Base-by-base conservation (phyloP, 2,888 invertebrate genomes). In the Diaperis boleti region DNA sequence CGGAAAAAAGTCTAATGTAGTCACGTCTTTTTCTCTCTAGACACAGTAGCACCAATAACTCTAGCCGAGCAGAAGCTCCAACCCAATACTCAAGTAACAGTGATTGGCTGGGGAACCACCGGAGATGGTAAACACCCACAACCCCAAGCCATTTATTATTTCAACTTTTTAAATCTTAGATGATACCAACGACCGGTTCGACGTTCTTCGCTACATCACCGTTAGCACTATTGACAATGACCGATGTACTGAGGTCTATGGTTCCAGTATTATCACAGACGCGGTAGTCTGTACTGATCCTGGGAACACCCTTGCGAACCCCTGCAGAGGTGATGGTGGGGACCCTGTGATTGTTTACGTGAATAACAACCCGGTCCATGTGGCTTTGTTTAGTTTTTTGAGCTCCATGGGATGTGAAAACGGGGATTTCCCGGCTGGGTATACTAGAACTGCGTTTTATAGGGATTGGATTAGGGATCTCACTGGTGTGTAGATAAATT, bases 391-490 rank as follows among this genome's bases (percentile, higher is more conserved):
- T 11, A 22, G 45, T 45, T 45, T 45, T 22, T 14, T 7, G 1
- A 18, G 13, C 11, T 7, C 7, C 3, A n/a, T 15, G 1, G 45
- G 20, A 4, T 45, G 45, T n/a, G 45, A 20, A 5, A 3, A n/a
- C 3, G n/a, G 2, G 3, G 45, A 20, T 8, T 35, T 35, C 2
- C 56, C 56, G 18, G 26, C 45, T n/a, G 56, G 56, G 18, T 56
- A 33, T 20, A 7, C 44, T 1, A 26, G 44, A 31, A 42, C 42
- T 29, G 3, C 7, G 5, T 45, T 44, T 20, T 56, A 26, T 17
- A 45, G 35, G 20, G 45, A 56, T 10, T 56, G 56, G 56, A 56
- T 56, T 17, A 11, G 33, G n/a, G 33, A n/a, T 10, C n/a, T n/a
- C n/a, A n/a, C n/a, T n/a, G n/a, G n/a, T n/a, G n/a, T n/a, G n/a